Percentiles rank a stretch among this genome's conserved stretches.
Evolutionary conservation across 2,888 invertebrate genomes (phyloP).

Genomic region (Caenorhabditis auriculariae): DNA sequence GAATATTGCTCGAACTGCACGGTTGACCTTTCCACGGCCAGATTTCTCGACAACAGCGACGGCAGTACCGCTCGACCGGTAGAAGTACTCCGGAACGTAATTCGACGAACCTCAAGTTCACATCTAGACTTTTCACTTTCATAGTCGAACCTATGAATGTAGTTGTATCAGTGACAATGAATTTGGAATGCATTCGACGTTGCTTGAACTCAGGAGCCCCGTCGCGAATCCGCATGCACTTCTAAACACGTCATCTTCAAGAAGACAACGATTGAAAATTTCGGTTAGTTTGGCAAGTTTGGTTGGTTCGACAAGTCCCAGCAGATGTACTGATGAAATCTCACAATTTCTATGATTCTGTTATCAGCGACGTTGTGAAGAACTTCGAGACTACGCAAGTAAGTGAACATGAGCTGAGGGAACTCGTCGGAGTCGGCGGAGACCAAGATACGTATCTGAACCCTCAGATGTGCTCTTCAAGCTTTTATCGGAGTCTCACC

Average conservation of each 20-base stretch:
- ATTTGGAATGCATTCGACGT: slow-evolving; percentile 27
- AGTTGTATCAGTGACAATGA: slow-evolving; percentile 17
- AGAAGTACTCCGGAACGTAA: slow-evolving; percentile 30
- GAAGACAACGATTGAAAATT: background rate
- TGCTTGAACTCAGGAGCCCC: slow-evolving; percentile 20
- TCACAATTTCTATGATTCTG: slow-evolving; percentile 18
- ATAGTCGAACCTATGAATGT: slow-evolving; percentile 7
- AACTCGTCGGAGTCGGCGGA: slow-evolving; percentile 26
- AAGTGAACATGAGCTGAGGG: slow-evolving; percentile 24
- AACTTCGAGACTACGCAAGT: slow-evolving; percentile 24
- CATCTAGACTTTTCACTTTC: background rate
- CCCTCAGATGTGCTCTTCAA: background rate
- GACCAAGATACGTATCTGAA: slow-evolving; percentile 15
- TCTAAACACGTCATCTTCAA: slow-evolving; percentile 7
- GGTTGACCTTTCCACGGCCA: slow-evolving; percentile 13
- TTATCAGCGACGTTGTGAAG: slow-evolving; percentile 12
- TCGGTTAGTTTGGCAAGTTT: background rate
- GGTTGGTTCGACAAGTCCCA: too few relatives aligned
- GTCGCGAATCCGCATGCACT: slow-evolving; percentile 24
- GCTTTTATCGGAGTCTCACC: slow-evolving; percentile 1
- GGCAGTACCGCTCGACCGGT: slow-evolving; percentile 22
- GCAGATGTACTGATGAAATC: too few relatives aligned
- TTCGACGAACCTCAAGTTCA: slow-evolving; percentile 16
- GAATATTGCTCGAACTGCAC: slow-evolving; percentile 17
- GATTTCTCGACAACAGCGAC: slow-evolving; percentile 12